Conservation (phyloP, 2,888 invertebrate species). For the Coelogynopora nodosa region DNA sequence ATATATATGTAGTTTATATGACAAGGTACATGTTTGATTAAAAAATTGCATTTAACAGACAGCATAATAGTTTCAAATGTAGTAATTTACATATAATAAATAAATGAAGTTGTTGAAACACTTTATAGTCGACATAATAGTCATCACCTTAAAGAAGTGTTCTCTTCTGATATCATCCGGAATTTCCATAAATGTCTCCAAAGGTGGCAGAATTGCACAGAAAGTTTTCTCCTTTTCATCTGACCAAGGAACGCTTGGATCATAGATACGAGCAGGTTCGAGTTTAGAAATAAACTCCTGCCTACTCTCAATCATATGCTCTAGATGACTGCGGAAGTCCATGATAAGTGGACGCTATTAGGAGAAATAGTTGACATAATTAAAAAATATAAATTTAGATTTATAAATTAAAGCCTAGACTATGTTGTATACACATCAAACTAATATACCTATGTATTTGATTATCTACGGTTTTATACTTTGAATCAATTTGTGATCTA, state of each 20-base stretch:
- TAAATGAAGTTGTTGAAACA: no score
- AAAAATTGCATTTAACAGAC: no score
- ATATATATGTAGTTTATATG: no score
- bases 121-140: no score
- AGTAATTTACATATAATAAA: no score
- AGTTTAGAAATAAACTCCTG: conserved; percentile 1
- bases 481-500: no score
- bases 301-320: background rate
- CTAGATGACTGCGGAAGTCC: background rate
- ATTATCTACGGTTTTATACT: no score
- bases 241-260: background rate
- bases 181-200: conserved; percentile 38
- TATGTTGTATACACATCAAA: no score
- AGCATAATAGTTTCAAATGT: no score
- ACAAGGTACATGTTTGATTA: no score
- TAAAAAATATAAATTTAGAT: background rate
- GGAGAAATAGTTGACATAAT: background rate
- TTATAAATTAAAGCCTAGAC: no score
- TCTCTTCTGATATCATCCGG: conserved; percentile 35
- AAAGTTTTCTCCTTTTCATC: conserved; percentile 34
- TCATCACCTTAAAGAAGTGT: conserved; percentile 46
- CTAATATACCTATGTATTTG: no score
- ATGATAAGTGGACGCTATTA: background rate
- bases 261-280: conserved; percentile 10
- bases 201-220: conserved; percentile 32